These are phyloP conservation scores for Erpetoichthys calabaricus DNA, from an alignment of 2,797 vertebrate genomes.

Conservation along the genomic window DNA sequence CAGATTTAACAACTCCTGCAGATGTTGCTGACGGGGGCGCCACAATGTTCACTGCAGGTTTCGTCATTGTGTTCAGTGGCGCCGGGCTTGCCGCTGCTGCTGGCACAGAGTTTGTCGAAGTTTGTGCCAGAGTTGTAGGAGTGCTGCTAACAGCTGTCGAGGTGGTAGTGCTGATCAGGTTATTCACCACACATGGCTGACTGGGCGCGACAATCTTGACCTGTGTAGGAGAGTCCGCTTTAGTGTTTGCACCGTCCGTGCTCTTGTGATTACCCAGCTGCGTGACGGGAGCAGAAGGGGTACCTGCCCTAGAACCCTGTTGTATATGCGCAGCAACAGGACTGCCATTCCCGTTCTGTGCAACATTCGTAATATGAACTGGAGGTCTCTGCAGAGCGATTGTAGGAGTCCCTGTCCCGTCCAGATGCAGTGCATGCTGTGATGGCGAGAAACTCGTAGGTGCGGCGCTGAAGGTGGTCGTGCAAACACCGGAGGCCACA, in stretches of 20 bases:
- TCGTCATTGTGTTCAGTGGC: constrained; percentile 25
- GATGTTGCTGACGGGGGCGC: constrained; percentile 32
- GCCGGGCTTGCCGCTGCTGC: constrained; percentile 9
- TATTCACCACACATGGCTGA: constrained; percentile 33
- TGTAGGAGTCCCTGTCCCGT: constrained; percentile 46
- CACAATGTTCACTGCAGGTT: constrained; percentile 28
- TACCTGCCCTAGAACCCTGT: constrained; percentile 29
- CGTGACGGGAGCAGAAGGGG: constrained; percentile 28
- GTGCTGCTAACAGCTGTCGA: constrained; percentile 27
- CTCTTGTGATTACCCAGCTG: constrained; percentile 37
- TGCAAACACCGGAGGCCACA: constrained; percentile 33
- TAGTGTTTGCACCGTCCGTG: constrained; percentile 27
- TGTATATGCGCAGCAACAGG: constrained; percentile 44
- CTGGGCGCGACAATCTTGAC: constrained; percentile 43
- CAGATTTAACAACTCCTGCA: constrained; percentile 35
- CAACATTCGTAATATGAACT: constrained; percentile 52
- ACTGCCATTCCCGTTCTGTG: constrained; percentile 58
- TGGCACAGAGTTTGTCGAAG: constrained; percentile 22
- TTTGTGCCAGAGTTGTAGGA: constrained; percentile 30
- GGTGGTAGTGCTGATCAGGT: constrained; percentile 27
- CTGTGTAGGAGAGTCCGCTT: constrained; percentile 38
- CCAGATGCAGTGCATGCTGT: constrained; percentile 40
- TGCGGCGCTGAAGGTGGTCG: constrained; percentile 40
- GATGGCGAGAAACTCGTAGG: constrained; percentile 36
- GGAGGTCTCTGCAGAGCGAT: constrained; percentile 57